These are phyloP conservation scores for Noctua pronuba DNA, from an alignment of 2,888 invertebrate genomes.

Conservation along the genomic window DNA sequence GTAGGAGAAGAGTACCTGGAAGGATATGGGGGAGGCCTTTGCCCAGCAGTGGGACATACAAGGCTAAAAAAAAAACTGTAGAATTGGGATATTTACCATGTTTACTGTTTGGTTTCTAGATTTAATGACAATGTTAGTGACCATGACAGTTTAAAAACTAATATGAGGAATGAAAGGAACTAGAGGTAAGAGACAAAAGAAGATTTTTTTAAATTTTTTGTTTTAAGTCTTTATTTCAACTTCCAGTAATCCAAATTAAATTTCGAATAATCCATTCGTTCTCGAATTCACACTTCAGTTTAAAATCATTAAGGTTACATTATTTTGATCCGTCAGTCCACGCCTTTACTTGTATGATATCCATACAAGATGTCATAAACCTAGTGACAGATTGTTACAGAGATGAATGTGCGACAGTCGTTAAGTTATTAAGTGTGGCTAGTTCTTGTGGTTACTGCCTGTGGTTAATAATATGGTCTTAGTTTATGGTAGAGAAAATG, in stretches of 20 bases:
- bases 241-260: background rate
- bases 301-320: background rate
- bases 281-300: background rate
- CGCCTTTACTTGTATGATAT: conserved; percentile 32
- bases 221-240: too few species aligned
- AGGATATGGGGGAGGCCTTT: too few species aligned
- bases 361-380: conserved; percentile 55
- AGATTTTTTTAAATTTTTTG: too few species aligned
- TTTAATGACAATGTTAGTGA: too few species aligned
- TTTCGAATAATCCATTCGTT: background rate
- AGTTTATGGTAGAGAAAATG: conserved; percentile 1
- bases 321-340: conserved; percentile 7
- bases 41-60: too few species aligned
- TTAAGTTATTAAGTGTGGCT: conserved; percentile 23
- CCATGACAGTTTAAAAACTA: too few species aligned
- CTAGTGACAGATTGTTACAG: conserved; percentile 38
- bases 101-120: too few species aligned
- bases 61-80: too few species aligned
- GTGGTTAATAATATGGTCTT: conserved; percentile 1
- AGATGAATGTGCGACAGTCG: conserved; percentile 36
- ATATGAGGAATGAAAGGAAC: too few species aligned
- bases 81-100: too few species aligned
- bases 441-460: conserved; percentile 2
- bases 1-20: too few species aligned
- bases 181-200: too few species aligned